Percentiles rank a stretch among this genome's conserved stretches.
phyloP scores from a whole-genome alignment of 2,797 vertebrate genomes.

The Coregonus suidteri region DNA sequence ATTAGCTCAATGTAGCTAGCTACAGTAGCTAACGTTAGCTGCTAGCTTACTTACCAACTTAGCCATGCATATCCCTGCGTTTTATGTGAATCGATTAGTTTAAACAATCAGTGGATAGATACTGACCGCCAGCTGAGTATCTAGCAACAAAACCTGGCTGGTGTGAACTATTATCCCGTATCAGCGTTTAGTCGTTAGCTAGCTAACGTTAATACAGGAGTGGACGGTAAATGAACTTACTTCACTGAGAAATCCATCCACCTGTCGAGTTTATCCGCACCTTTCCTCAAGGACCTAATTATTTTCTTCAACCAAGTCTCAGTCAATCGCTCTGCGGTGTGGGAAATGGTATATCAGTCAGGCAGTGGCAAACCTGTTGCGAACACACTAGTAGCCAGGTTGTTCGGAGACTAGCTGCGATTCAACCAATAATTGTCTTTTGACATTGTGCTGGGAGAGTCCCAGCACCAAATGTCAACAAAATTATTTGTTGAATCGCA shows the following conservation, averaged over 20 bases:
- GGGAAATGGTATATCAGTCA: background rate
- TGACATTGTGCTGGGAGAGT: no score
- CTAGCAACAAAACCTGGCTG: background rate
- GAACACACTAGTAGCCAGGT: background rate
- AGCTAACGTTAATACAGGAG: background rate
- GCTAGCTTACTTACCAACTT: background rate
- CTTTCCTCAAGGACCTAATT: background rate
- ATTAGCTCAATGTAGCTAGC: background rate
- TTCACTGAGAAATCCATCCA: slow-evolving; percentile 11
- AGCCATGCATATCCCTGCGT: background rate
- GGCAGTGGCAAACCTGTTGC: slow-evolving; percentile 1
- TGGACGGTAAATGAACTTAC: background rate
- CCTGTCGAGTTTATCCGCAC: slow-evolving; percentile 15
- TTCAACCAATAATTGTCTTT: no score
- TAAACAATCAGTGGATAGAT: background rate
- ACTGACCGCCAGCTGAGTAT: background rate
- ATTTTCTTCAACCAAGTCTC: background rate
- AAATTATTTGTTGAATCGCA: no score
- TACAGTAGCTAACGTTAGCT: background rate
- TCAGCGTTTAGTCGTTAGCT: background rate
- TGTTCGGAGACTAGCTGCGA: background rate
- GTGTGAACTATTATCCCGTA: background rate
- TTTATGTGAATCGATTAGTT: background rate
- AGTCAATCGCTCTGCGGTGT: background rate
- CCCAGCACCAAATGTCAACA: no score